Percentiles rank a stretch among this genome's conserved stretches.
phyloP scores from a whole-genome alignment of 2,797 vertebrate species.

The Pterois miles region DNA sequence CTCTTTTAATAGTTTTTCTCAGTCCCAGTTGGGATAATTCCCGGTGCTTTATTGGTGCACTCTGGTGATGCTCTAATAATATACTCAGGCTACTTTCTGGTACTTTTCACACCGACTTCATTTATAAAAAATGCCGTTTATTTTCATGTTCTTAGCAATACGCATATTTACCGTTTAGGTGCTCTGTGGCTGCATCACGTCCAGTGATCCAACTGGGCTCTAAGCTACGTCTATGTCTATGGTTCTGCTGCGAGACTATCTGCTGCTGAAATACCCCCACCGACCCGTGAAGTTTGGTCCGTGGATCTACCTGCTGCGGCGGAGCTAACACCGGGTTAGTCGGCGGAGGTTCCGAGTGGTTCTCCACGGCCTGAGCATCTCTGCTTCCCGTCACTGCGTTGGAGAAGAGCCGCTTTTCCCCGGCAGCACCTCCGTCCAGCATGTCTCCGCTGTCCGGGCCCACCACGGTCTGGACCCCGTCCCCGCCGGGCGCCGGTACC shows the following conservation, averaged over 20 bases:
- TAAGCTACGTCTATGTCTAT: too few relatives aligned
- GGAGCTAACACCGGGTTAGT: constrained; percentile 75
- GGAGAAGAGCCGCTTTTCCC: constrained; percentile 83
- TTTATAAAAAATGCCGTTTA: background rate
- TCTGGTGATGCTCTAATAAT: background rate
- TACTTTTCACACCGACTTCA: background rate
- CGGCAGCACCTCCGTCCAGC: constrained; percentile 66
- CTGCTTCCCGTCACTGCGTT: constrained; percentile 70
- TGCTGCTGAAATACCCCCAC: background rate
- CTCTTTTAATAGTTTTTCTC: background rate
- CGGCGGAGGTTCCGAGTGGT: constrained; percentile 84
- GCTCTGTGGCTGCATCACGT: too few relatives aligned
- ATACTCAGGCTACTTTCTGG: background rate
- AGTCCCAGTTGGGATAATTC: background rate
- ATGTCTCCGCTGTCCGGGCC: constrained; percentile 85
- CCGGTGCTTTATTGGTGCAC: background rate
- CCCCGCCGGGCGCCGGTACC: constrained; percentile 70
- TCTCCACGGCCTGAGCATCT: constrained; percentile 80
- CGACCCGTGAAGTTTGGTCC: background rate
- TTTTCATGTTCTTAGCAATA: too few relatives aligned
- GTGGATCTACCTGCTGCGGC: constrained; percentile 70
- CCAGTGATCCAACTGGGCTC: background rate
- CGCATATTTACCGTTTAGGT: too few relatives aligned
- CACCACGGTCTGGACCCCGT: constrained; percentile 77
- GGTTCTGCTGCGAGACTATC: background rate